These are phyloP conservation scores for Omphaloscelis lunosa DNA, from an alignment of 2,888 invertebrate species.

Conservation along the genomic window DNA sequence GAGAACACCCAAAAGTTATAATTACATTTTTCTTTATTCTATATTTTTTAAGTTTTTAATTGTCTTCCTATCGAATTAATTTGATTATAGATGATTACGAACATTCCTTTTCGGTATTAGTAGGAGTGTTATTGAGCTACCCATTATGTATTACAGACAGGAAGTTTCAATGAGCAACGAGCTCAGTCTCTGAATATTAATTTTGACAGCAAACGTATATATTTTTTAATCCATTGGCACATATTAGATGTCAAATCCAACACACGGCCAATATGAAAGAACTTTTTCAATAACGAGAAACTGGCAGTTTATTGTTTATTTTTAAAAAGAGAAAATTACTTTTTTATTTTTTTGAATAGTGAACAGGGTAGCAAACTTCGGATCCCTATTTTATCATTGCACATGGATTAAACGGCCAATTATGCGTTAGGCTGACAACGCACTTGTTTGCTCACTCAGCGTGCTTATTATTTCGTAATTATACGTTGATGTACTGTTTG, in stretches of 20 bases:
- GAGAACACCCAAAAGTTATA: background rate
- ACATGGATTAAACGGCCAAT: slow-evolving; percentile 30
- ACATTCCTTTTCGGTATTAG: slow-evolving; percentile 31
- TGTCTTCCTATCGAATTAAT: slow-evolving; percentile 24
- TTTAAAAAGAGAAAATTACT: background rate
- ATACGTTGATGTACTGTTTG: slow-evolving; percentile 70
- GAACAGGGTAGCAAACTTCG: background rate
- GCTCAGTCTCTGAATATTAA: slow-evolving; percentile 54
- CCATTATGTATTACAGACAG: slow-evolving; percentile 47
- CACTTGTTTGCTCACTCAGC: slow-evolving; percentile 66
- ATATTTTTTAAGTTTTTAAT: slow-evolving; percentile 16
- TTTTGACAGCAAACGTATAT: slow-evolving; percentile 32
- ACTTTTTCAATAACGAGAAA: slow-evolving; percentile 48
- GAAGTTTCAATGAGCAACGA: slow-evolving; percentile 50
- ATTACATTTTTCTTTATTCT: slow-evolving; percentile 14
- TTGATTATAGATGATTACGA: slow-evolving; percentile 25
- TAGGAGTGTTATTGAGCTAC: slow-evolving; percentile 36
- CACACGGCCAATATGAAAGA: slow-evolving; percentile 36
- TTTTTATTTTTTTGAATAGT: slow-evolving; percentile 7
- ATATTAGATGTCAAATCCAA: slow-evolving; percentile 52
- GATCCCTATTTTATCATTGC: slow-evolving; percentile 24
- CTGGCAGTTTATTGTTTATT: slow-evolving; percentile 35
- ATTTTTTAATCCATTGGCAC: slow-evolving; percentile 31
- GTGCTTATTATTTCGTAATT: slow-evolving; percentile 77
- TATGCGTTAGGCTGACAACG: slow-evolving; percentile 57